Evolutionary conservation across 2,113 vertebrate species (phyloP).

Genomic region (Raphicerus campestris): DNA sequence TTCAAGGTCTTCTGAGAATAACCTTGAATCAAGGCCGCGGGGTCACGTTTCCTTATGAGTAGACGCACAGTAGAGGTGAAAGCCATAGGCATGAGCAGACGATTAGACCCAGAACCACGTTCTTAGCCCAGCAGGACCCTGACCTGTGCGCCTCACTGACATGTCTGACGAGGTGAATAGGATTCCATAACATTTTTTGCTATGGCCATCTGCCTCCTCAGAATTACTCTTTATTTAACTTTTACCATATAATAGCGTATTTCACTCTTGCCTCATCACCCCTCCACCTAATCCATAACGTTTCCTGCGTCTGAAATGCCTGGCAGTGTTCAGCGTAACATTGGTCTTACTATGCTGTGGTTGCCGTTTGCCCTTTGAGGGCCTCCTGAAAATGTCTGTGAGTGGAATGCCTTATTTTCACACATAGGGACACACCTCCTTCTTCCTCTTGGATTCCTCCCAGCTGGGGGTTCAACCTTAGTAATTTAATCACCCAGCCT

Average conservation of each 20-base stretch:
- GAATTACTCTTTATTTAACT: background rate
- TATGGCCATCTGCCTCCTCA: background rate
- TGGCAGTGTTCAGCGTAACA: background rate
- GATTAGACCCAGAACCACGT: rapidly evolving
- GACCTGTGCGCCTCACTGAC: rapidly evolving
- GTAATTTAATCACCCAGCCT: constrained; percentile 30
- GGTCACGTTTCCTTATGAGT: background rate
- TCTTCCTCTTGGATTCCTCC: background rate
- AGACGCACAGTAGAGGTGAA: no score
- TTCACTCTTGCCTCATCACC: background rate
- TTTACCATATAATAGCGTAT: background rate
- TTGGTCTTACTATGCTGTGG: background rate
- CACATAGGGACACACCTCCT: background rate
- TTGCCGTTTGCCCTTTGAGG: background rate
- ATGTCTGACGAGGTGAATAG: rapidly evolving
- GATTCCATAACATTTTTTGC: background rate
- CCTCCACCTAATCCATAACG: background rate
- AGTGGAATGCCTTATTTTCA: background rate
- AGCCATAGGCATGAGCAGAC: background rate
- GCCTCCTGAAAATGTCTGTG: background rate
- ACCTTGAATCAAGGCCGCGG: no score
- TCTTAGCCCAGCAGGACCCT: background rate
- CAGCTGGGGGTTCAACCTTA: background rate
- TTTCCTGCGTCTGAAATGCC: background rate
- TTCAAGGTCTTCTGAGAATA: background rate